These are phyloP conservation scores for Craseonycteris thonglongyai DNA, from an alignment of 2,113 vertebrate genomes.

Conservation along the genomic window DNA sequence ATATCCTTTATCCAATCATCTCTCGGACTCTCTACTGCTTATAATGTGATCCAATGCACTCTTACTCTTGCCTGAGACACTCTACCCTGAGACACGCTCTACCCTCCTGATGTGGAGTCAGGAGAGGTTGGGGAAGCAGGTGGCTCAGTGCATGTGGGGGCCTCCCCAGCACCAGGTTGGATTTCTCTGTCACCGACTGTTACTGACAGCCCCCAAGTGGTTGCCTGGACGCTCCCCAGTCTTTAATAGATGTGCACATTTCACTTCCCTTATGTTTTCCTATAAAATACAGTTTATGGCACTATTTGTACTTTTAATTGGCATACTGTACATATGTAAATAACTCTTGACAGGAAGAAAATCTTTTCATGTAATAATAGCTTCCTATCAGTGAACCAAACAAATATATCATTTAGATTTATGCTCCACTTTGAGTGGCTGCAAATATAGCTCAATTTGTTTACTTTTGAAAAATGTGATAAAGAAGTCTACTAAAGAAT, in stretches of 20 bases:
- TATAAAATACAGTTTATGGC: slow-evolving; percentile 46
- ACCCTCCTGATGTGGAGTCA: not conserved
- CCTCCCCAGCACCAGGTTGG: not conserved
- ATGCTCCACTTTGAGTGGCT: slow-evolving; percentile 27
- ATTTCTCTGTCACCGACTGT: not conserved
- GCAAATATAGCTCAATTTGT: slow-evolving; percentile 31
- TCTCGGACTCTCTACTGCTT: not conserved
- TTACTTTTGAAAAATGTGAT: slow-evolving; percentile 30
- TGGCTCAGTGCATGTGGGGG: not conserved
- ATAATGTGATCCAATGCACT: not conserved
- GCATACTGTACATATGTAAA: slow-evolving; percentile 71
- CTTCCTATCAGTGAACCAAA: slow-evolving; percentile 47
- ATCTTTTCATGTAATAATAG: slow-evolving; percentile 43
- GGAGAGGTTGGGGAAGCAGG: not conserved
- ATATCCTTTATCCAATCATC: not conserved
- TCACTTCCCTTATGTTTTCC: slow-evolving; percentile 3
- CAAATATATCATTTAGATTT: slow-evolving; percentile 53
- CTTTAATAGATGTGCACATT: not conserved
- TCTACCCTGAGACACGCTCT: too few relatives aligned
- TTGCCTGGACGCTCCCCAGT: slow-evolving; percentile 1
- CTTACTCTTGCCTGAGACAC: not conserved
- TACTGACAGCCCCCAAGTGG: not conserved
- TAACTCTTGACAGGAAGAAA: slow-evolving; percentile 60
- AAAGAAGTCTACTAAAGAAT: slow-evolving; percentile 23
- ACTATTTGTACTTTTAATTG: slow-evolving; percentile 64